phyloP scores from a whole-genome alignment of 2,113 vertebrate genomes.

The Phaethon lepturus region DNA sequence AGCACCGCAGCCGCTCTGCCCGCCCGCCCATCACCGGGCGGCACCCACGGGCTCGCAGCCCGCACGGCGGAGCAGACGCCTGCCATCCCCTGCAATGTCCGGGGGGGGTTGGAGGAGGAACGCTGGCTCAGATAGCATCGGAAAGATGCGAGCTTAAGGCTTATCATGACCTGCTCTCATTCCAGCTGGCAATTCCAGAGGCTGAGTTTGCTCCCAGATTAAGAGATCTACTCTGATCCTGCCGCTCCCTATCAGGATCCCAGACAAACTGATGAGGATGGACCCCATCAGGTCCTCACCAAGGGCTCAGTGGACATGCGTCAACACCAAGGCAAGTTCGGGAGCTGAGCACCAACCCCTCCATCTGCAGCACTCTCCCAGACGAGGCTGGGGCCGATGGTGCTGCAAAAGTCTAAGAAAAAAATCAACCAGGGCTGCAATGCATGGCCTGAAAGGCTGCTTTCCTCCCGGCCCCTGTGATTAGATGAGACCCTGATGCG shows the following conservation, averaged over 20 bases:
- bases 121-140: rapidly evolving
- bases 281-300: rapidly evolving
- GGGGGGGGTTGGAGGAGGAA: background rate
- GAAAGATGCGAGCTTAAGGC: background rate
- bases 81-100: background rate
- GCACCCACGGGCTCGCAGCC: background rate
- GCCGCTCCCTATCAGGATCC: background rate
- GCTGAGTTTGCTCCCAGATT: background rate
- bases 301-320: background rate
- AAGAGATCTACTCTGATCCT: background rate
- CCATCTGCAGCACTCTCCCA: background rate
- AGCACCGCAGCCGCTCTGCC: background rate
- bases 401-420: background rate
- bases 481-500: background rate
- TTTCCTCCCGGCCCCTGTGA: background rate
- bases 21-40: background rate
- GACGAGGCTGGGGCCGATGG: background rate
- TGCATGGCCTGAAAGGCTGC: background rate
- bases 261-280: background rate
- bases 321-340: background rate
- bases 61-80: background rate
- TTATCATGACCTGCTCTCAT: background rate
- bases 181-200: background rate
- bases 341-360: background rate
- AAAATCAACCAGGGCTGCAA: background rate